Evolutionary conservation across 1,140 invertebrate genomes (phyloP).

Genomic region (Drosophila lacertosa): DNA sequence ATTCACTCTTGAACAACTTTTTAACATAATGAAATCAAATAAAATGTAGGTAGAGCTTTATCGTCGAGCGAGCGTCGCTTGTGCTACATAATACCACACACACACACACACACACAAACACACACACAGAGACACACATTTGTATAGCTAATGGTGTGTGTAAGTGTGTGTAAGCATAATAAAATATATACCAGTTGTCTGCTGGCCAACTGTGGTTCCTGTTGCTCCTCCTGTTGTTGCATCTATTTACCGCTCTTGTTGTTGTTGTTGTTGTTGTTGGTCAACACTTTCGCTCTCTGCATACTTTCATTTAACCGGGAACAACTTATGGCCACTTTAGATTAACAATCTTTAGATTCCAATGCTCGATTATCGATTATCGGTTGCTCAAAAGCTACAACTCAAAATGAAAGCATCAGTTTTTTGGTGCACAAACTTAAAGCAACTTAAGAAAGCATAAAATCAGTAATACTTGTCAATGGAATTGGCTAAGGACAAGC

Average conservation of each 20-base stretch:
- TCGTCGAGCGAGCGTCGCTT: constrained; percentile 54
- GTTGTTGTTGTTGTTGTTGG: constrained; percentile 23
- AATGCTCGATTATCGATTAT: too few relatives aligned
- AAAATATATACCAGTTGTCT: constrained; percentile 65
- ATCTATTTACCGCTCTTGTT: constrained; percentile 8
- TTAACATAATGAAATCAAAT: constrained; percentile 83
- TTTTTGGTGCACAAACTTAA: too few relatives aligned
- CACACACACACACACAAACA: constrained; percentile 7
- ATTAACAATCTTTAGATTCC: too few relatives aligned
- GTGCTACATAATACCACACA: constrained; percentile 49
- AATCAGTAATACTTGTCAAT: constrained; percentile 19
- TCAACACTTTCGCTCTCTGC: constrained; percentile 66
- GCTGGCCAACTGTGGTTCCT: constrained; percentile 58
- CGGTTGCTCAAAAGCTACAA: too few relatives aligned
- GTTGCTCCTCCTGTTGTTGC: constrained; percentile 9
- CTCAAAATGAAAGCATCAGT: too few relatives aligned
- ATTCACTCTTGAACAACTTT: constrained; percentile 81
- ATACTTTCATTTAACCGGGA: constrained; percentile 40
- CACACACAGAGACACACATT: constrained; percentile 1
- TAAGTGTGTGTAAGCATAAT: constrained; percentile 45
- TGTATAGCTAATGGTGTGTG: constrained; percentile 4
- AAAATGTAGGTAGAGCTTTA: constrained; percentile 76
- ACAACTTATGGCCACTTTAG: constrained; percentile 15
- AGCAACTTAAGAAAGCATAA: background rate
- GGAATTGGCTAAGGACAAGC: background rate